Evolutionary conservation across 2,113 vertebrate genomes (phyloP), one percentile per base, ranked within the genome.

Genomic region (Psephotus haematonotus): DNA sequence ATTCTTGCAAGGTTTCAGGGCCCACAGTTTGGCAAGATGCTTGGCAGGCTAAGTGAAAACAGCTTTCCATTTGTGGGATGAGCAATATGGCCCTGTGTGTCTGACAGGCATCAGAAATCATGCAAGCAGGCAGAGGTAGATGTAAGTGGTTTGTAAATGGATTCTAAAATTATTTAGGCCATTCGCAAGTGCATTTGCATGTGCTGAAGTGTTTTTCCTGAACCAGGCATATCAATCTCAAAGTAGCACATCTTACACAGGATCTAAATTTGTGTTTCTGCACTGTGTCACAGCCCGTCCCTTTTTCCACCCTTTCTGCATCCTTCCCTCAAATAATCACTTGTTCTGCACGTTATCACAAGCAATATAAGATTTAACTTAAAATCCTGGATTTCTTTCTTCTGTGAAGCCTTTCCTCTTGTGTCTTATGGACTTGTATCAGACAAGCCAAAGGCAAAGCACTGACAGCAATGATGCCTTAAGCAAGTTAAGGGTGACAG

Each of bases 21-120:
- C 16, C 28, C 28, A 27, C 27, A 71, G 24, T 65, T 70, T 1
- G 1, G 35, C 57, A 93, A 89, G 68, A 23, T 14, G 29, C 41
- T 60, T 49, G 46, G 37, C 43, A 86, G 92, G 37, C 44, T 59
- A 52, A 59, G 13, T 39, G 60, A 64, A 82, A 82, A 69, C 10
- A 53, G 52, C 31, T 68, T 69, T 65, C 50, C 1, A 0, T 75
- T 83, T 57, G 16, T 71, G 50, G 70, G 57, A 83, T 76, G 44
- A 92, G 50, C 46, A 62, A 31, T 23, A 65, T 9, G 19, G 68
- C 46, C 68, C 63, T 71, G 17, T 41, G 63, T 41, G 57, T 52
- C 27, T 92, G 67, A 90, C 46, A 86, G 37, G 57, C 47, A 41
- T 44, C 57, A 62, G 92, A 90, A 94, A 65, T 67, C 62, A 71